phyloP scores from a whole-genome alignment of 2,888 invertebrate species.

The Syrphus vitripennis region DNA sequence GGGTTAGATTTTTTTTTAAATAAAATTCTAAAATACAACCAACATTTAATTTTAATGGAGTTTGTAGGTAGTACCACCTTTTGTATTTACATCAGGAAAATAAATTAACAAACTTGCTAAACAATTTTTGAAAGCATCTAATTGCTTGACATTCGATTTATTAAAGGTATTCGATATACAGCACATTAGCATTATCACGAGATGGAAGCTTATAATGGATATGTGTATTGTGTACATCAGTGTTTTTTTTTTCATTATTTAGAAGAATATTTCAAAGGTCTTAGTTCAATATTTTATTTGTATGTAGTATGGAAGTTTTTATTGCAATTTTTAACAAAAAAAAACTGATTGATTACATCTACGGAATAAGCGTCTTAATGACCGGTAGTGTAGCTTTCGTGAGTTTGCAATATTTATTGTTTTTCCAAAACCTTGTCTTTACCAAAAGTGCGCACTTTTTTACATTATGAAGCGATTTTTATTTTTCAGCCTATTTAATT shows the following conservation, averaged over 20 bases:
- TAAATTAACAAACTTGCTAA: background rate
- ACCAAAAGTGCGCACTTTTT: too few species aligned
- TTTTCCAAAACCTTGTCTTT: too few species aligned
- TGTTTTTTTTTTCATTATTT: background rate
- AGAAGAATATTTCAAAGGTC: background rate
- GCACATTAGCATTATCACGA: background rate
- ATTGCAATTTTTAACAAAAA: too few species aligned
- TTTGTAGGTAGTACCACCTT: background rate
- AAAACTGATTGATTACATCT: too few species aligned
- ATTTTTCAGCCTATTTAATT: too few species aligned
- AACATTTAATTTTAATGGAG: background rate
- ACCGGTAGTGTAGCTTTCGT: too few species aligned
- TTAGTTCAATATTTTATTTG: too few species aligned
- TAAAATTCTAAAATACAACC: background rate
- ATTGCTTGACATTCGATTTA: slow-evolving; percentile 4
- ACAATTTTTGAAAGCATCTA: slow-evolving; percentile 1
- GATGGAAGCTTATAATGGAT: background rate
- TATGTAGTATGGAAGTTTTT: too few species aligned
- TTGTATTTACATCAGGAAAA: background rate
- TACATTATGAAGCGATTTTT: too few species aligned
- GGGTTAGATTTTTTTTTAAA: background rate
- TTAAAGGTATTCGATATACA: background rate
- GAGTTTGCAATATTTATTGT: too few species aligned
- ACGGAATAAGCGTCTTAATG: too few species aligned
- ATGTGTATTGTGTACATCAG: background rate